Conservation (phyloP, 2,888 invertebrate species). For the Sipunculus nudus region DNA sequence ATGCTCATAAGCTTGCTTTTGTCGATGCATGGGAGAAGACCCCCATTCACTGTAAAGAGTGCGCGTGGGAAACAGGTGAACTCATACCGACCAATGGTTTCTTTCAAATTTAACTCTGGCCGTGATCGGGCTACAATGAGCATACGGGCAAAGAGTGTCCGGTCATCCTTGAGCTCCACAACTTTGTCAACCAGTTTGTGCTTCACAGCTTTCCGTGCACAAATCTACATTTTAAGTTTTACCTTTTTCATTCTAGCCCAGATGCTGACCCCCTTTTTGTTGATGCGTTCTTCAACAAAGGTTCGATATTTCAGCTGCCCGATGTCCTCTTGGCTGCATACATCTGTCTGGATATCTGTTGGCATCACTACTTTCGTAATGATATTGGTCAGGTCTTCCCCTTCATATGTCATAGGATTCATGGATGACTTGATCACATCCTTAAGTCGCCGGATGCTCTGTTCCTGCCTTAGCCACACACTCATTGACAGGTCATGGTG, state of each 20-base stretch:
- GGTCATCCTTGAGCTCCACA: too few species aligned
- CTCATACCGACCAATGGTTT: neutral
- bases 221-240: neutral
- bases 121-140: too few species aligned
- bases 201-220: too few species aligned
- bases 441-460: neutral
- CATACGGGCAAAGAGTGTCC: too few species aligned
- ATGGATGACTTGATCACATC: neutral
- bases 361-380: slow-evolving; percentile 2
- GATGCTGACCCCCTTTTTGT: neutral
- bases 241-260: neutral
- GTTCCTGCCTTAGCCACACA: neutral
- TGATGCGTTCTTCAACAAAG: neutral
- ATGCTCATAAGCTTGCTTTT: neutral
- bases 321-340: neutral
- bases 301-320: neutral
- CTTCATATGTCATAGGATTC: neutral
- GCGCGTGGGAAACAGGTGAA: neutral
- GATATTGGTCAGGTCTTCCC: neutral
- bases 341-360: neutral
- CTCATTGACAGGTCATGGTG: neutral
- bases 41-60: neutral
- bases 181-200: too few species aligned
- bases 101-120: too few species aligned
- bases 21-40: neutral